These are phyloP conservation scores for Hydroisotoma schaefferi DNA, from an alignment of 2,888 invertebrate genomes.

Conservation along the genomic window DNA sequence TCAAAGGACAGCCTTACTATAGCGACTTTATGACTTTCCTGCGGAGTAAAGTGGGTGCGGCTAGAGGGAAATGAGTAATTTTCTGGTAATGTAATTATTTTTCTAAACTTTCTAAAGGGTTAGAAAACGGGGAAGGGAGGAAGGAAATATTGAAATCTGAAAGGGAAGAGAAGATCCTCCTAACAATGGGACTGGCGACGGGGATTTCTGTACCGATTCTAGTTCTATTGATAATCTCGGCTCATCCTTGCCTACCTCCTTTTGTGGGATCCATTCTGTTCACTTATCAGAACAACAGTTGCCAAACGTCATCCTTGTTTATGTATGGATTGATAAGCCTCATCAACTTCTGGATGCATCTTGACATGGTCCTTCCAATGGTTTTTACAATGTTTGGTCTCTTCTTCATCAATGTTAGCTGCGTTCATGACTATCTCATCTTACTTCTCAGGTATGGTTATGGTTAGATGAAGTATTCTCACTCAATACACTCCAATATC, in stretches of 20 bases:
- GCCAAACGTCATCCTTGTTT: conserved; percentile 12
- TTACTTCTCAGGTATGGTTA: conserved; percentile 14
- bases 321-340: conserved; percentile 13
- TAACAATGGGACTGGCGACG: conserved; percentile 18
- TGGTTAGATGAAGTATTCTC: too few species aligned
- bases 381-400: conserved; percentile 26
- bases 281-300: conserved; percentile 11
- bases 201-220: conserved; percentile 18
- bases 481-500: too few species aligned
- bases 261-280: conserved; percentile 26
- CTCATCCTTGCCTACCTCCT: conserved; percentile 26
- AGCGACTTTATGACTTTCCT: too few species aligned
- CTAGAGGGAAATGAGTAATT: too few species aligned
- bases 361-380: conserved; percentile 30
- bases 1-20: too few species aligned
- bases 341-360: conserved; percentile 24
- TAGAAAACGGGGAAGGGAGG: too few species aligned
- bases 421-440: conserved; percentile 25
- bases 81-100: too few species aligned
- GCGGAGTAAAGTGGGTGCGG: too few species aligned
- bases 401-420: conserved; percentile 25
- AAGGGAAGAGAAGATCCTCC: conserved; percentile 13
- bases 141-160: too few species aligned
- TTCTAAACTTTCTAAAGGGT: too few species aligned
- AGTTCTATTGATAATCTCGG: conserved; percentile 25